Evolutionary conservation across 2,113 vertebrate genomes (phyloP), one percentile per base, ranked within the genome.

Genomic region (Xenotilapia leptura): DNA sequence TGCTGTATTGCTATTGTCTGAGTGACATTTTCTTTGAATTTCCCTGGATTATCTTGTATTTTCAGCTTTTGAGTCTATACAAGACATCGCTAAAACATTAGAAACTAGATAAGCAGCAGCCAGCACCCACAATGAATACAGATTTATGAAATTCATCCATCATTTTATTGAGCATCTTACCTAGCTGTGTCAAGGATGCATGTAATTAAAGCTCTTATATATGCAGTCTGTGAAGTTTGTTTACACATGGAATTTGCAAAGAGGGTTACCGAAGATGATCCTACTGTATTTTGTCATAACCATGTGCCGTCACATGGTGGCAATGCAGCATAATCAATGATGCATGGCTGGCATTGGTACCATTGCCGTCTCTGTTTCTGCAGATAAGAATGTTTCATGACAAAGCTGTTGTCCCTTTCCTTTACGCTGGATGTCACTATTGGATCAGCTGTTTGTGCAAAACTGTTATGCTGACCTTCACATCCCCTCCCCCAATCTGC

Each of bases 361-460:
- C 1, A 21, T 15, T 33, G 2, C 28, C 5, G n/a, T 54, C 8
- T 40, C 10, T 55, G 11, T 80, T 6, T 21, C 12, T 49, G 28
- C 8, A 3, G 45, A 42, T 75, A 77, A 33, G 73, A 77, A 77
- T 28, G 10, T 62, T 36, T 62, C 82, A 54, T 83, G 80, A 90
- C 85, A 75, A 55, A 85, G 82, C 60, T 90, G 93, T 73, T 55
- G 42, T 93, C 4, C 75, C 75, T 83, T 51, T 47, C 9, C 6
- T 75, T 11, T 26, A 56, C 94, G 68, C 93, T 87, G 31, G 94
- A 49, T 93, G 95, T 92, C 95, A 31, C 88, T 91, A 12, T 90
- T 89, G 84, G 33, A 88, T 90, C 28, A 83, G 13, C 56, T 54
- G 21, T 86, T 56, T 53, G 68, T 56, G 17, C 36, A 9, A 85